Conservation (phyloP, 2,888 invertebrate species). For the Drosophila mulleri region DNA sequence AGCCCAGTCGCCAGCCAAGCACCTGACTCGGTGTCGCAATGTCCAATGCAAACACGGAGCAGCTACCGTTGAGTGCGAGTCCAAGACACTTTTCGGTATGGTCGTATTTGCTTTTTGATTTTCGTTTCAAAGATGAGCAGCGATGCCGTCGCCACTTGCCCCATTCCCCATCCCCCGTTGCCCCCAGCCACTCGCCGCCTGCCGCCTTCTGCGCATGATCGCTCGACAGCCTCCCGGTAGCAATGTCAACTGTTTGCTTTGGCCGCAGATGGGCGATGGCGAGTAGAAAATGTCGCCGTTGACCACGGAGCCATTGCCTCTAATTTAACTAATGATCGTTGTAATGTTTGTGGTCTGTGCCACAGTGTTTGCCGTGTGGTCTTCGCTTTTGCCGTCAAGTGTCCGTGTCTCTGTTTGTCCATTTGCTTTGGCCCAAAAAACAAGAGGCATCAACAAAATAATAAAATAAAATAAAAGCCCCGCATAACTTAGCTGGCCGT, state of each 20-base stretch:
- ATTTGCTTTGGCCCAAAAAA: conserved; percentile 63
- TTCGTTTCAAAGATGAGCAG: conserved; percentile 72
- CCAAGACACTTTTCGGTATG: conserved; percentile 47
- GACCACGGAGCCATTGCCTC: conserved; percentile 52
- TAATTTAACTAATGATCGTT: conserved; percentile 83
- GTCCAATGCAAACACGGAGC: conserved; percentile 42
- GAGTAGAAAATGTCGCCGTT: conserved; percentile 26
- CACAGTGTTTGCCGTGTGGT: conserved; percentile 66
- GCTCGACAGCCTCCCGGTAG: conserved; percentile 79
- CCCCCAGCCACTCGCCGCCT: too few relatives aligned
- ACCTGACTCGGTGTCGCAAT: conserved; percentile 52
- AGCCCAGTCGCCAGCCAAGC: conserved; percentile 34
- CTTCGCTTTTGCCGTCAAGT: conserved; percentile 70
- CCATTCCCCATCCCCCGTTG: background rate
- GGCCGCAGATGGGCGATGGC: conserved; percentile 32
- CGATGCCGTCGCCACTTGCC: conserved; percentile 18
- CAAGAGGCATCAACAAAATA: conserved; percentile 4
- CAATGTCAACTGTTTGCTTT: conserved; percentile 64
- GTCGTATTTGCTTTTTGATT: conserved; percentile 65
- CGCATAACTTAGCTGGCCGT: conserved; percentile 23
- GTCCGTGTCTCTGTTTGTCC: conserved; percentile 69
- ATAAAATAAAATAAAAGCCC: background rate
- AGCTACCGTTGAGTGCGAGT: conserved; percentile 27
- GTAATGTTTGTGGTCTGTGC: conserved; percentile 79
- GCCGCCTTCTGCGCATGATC: conserved; percentile 74